Percentiles rank a stretch among this genome's conserved stretches.
These are phyloP conservation scores for Daphoenositta chrysoptera DNA, from an alignment of 2,113 vertebrate genomes.

Conservation along the genomic window DNA sequence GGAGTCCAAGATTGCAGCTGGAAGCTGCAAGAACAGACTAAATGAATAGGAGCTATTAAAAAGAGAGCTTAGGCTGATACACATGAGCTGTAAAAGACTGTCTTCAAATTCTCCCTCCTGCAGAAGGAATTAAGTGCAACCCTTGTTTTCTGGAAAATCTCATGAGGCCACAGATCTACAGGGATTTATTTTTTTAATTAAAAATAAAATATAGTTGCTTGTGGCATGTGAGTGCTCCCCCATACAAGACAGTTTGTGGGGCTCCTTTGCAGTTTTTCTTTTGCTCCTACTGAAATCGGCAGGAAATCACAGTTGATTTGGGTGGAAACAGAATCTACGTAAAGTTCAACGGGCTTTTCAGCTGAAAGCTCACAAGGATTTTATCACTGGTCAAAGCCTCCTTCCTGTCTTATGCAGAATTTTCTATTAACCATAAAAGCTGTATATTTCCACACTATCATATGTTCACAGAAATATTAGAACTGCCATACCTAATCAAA, in stretches of 20 bases:
- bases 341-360: constrained; percentile 23
- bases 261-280: neutral
- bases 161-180: neutral
- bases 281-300: neutral
- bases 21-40: constrained; percentile 6
- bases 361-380: neutral
- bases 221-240: neutral
- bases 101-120: neutral
- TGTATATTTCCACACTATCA: neutral
- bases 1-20: constrained; percentile 2
- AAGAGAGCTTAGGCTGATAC: neutral
- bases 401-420: neutral
- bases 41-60: neutral
- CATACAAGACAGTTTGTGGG: neutral
- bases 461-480: neutral
- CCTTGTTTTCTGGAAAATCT: neutral
- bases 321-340: neutral
- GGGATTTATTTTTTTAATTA: neutral
- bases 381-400: neutral
- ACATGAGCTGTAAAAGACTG: neutral
- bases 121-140: neutral
- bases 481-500: constrained; percentile 32
- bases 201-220: neutral
- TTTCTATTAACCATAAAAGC: neutral
- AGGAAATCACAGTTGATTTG: constrained; percentile 7